Evolutionary conservation across 2,113 vertebrate genomes (phyloP).

Genomic region (Okapia johnstoni): DNA sequence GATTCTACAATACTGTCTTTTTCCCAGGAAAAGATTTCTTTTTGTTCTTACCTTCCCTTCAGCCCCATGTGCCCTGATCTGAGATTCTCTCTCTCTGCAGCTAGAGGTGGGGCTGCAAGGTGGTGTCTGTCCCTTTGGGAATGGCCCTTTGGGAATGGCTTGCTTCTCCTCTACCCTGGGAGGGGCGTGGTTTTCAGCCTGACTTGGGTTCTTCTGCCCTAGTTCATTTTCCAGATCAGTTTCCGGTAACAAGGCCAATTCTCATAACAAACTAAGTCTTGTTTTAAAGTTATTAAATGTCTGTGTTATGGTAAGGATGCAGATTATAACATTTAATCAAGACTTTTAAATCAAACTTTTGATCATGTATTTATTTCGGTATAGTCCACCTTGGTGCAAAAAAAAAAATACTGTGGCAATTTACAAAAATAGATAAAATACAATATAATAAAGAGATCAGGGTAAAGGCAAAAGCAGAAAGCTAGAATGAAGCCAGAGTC

Average conservation of each 20-base stretch:
- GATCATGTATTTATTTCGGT: conserved; percentile 44
- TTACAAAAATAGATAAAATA: conserved; percentile 59
- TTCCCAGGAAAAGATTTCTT: not conserved
- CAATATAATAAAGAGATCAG: not conserved
- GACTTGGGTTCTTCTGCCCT: not conserved
- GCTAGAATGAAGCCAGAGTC: not conserved
- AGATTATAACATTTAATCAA: not conserved
- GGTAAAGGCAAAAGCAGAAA: conserved; percentile 13
- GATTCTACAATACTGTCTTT: not conserved
- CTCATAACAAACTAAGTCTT: not conserved
- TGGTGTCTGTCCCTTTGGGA: not conserved
- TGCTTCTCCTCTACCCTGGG: not conserved
- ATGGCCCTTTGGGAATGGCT: not conserved
- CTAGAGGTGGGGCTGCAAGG: too few relatives aligned
- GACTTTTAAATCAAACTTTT: conserved; percentile 16
- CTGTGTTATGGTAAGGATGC: not conserved
- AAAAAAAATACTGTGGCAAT: conserved; percentile 23
- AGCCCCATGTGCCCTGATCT: not conserved
- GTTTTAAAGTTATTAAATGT: not conserved
- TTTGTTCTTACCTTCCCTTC: not conserved
- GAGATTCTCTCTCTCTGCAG: not conserved
- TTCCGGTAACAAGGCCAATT: not conserved
- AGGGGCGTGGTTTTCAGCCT: not conserved
- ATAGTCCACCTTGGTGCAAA: conserved; percentile 12
- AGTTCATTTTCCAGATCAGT: not conserved